These are phyloP conservation scores for Clinocottus analis DNA, from an alignment of 2,113 vertebrate genomes.

Conservation along the genomic window DNA sequence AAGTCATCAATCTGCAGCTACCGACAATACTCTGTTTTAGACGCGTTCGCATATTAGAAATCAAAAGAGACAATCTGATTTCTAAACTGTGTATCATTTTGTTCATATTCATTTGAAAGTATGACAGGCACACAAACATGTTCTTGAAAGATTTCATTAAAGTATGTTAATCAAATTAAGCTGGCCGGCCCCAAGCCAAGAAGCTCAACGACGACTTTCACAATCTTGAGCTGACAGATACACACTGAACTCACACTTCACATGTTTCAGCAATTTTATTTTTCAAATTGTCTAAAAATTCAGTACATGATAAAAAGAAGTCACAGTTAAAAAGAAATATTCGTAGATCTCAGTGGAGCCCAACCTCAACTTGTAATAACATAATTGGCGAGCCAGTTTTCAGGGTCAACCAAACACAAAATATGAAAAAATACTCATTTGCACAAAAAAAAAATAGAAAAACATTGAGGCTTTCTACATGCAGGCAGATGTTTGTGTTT, in stretches of 20 bases:
- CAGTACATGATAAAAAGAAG: constrained; percentile 54
- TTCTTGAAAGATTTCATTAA: neutral
- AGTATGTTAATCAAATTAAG: neutral
- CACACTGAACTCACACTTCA: neutral
- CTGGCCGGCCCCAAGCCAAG: neutral
- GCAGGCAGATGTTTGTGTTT: constrained; percentile 21
- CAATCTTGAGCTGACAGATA: neutral
- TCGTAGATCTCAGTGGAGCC: constrained; percentile 3
- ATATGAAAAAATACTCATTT: constrained; percentile 27
- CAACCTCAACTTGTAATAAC: constrained; percentile 7
- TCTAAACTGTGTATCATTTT: neutral
- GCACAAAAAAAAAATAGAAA: constrained; percentile 1
- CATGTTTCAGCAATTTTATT: constrained; percentile 64
- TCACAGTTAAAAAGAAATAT: constrained; percentile 46
- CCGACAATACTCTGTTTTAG: too few species aligned
- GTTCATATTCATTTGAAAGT: neutral
- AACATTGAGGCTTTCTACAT: constrained; percentile 20
- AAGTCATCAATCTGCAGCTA: too few species aligned
- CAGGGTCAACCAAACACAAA: constrained; percentile 31
- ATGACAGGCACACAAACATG: neutral
- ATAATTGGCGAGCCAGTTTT: neutral
- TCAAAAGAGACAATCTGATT: too few species aligned
- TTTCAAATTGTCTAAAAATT: constrained; percentile 67
- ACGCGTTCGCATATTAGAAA: too few species aligned
- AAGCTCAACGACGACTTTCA: neutral